Evolutionary conservation across 2,113 vertebrate species (phyloP).

Genomic region (Microcebus jonahi): DNA sequence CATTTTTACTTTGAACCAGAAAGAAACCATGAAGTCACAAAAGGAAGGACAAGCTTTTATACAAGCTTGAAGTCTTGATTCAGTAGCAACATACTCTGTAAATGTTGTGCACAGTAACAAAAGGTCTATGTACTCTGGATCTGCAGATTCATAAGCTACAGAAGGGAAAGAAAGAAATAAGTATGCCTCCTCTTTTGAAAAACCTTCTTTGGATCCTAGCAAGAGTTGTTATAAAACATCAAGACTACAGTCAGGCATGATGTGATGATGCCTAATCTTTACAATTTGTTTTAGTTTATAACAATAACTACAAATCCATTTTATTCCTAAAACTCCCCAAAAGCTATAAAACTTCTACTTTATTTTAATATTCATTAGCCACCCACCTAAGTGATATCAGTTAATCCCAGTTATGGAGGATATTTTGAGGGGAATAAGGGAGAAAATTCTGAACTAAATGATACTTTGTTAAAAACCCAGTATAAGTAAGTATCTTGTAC

Average conservation of each 20-base stretch:
- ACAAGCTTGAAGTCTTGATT: neutral
- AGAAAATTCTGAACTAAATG: neutral
- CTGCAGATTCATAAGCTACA: neutral
- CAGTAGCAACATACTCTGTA: neutral
- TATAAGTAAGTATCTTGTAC: neutral
- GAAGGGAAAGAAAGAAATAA: neutral
- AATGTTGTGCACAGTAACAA: neutral
- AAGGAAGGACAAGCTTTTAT: neutral
- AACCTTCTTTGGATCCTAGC: neutral
- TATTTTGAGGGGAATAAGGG: neutral
- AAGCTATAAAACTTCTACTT: neutral
- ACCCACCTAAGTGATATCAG: neutral
- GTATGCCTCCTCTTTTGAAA: neutral
- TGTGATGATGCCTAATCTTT: neutral
- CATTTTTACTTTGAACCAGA: constrained; percentile 37
- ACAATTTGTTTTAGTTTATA: neutral
- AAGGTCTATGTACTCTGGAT: neutral
- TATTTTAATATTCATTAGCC: neutral
- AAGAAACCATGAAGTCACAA: neutral
- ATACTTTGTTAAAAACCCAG: neutral
- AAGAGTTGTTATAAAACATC: neutral
- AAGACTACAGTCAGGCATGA: neutral
- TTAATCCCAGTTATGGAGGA: neutral
- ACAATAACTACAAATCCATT: neutral
- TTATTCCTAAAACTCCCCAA: neutral